A percentile compares a stretch with the other conserved stretches of the same genome.
Evolutionary conservation across 92 coral and sea anemone species (phyloP).

Genomic region (Palythoa heliodiscus): DNA sequence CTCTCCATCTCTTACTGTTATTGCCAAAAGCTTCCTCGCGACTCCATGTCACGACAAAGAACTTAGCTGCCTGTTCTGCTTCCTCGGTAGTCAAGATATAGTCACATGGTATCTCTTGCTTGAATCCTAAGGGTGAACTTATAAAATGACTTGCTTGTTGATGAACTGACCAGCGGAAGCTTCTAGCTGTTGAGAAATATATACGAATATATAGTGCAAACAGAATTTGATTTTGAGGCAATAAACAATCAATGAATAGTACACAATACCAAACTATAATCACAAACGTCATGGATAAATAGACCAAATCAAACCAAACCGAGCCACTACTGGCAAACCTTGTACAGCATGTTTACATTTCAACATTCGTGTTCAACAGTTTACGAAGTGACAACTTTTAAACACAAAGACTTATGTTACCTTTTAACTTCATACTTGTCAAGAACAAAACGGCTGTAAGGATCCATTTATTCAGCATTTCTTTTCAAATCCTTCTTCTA

Average conservation of each 20-base stretch:
- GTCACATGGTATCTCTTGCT: constrained; percentile 42
- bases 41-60: constrained; percentile 51
- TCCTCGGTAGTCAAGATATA: constrained; percentile 44
- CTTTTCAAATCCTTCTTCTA: not conserved
- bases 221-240: not conserved
- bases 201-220: not conserved
- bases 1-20: constrained; percentile 40
- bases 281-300: not conserved
- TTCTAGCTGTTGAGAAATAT: not conserved
- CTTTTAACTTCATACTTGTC: not conserved
- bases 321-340: not conserved
- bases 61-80: constrained; percentile 26
- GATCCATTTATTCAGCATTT: constrained; percentile 13
- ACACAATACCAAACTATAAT: not conserved
- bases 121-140: constrained; percentile 40
- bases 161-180: constrained; percentile 49
- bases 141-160: constrained; percentile 54
- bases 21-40: constrained; percentile 46
- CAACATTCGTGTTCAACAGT: not conserved
- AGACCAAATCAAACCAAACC: not conserved
- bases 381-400: not conserved
- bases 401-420: not conserved
- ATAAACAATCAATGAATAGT: not conserved
- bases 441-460: not conserved
- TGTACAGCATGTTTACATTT: constrained; percentile 3